These are phyloP conservation scores for Cephonodes hylas DNA, from an alignment of 2,888 invertebrate genomes.

Conservation along the genomic window DNA sequence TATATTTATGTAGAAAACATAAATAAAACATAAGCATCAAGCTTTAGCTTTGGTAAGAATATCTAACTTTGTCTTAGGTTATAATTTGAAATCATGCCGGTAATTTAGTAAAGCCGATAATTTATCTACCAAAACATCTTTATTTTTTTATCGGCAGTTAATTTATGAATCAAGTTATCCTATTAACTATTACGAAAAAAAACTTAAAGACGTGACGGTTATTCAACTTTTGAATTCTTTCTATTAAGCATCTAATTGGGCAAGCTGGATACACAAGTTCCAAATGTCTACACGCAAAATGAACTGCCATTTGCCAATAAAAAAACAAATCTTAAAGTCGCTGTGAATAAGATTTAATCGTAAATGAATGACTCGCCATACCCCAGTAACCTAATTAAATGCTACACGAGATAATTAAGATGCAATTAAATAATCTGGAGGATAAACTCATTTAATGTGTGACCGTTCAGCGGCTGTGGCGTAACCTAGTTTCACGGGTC, in stretches of 20 bases:
- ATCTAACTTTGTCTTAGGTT: too few species aligned
- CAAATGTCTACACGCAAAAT: neutral
- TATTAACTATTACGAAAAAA: neutral
- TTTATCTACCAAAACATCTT: too few species aligned
- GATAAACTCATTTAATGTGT: neutral
- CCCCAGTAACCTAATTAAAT: neutral
- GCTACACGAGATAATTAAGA: neutral
- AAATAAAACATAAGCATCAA: too few species aligned
- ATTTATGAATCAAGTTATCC: too few species aligned
- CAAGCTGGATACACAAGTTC: neutral
- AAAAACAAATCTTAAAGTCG: neutral
- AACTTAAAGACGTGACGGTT: neutral
- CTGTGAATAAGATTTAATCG: neutral
- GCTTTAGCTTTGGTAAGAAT: too few species aligned
- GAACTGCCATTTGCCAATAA: neutral
- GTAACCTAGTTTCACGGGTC: slow-evolving; percentile 58
- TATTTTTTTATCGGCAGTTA: too few species aligned
- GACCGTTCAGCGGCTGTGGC: slow-evolving; percentile 17
- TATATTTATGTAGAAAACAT: neutral
- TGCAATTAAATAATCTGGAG: neutral
- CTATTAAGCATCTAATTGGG: neutral
- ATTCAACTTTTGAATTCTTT: neutral
- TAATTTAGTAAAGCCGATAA: too few species aligned
- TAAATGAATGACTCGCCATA: neutral
- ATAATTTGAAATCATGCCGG: too few species aligned